These are phyloP conservation scores for Carassius auratus DNA, from an alignment of 2,113 vertebrate species.

Conservation along the genomic window DNA sequence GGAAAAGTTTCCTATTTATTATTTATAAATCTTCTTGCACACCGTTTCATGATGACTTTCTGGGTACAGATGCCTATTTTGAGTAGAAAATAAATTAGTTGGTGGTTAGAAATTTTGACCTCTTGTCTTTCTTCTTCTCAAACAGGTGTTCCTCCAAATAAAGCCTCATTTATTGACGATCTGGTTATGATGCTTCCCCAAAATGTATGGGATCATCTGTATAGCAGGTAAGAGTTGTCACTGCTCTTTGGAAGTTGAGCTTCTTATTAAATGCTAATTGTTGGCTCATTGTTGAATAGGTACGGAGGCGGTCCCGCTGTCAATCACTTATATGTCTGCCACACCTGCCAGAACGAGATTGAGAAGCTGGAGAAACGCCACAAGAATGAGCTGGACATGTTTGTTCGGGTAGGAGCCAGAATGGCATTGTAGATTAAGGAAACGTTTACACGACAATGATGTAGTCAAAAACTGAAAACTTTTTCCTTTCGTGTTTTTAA, in stretches of 20 bases:
- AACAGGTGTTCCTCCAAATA: slow-evolving; percentile 91
- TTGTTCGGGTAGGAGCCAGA: slow-evolving; percentile 85
- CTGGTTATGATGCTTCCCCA: slow-evolving; percentile 95
- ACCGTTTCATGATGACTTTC: background rate
- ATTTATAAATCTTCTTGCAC: background rate
- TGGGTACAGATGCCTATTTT: background rate
- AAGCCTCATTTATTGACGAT: slow-evolving; percentile 89
- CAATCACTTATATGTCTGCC: slow-evolving; percentile 96
- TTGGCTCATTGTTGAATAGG: slow-evolving; percentile 69
- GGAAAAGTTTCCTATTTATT: background rate
- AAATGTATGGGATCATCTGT: slow-evolving; percentile 97
- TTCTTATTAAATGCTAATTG: slow-evolving; percentile 47
- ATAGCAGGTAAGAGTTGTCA: slow-evolving; percentile 81
- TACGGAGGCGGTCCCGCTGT: slow-evolving; percentile 97
- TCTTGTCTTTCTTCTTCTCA: background rate
- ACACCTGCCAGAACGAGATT: slow-evolving; percentile 92
- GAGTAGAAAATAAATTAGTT: background rate
- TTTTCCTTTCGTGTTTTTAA: too few relatives aligned
- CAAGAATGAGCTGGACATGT: slow-evolving; percentile 95
- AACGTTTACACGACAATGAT: too few relatives aligned
- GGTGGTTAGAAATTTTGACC: background rate
- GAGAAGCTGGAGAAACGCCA: slow-evolving; percentile 94
- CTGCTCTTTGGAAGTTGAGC: slow-evolving; percentile 60
- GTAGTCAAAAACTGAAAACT: too few relatives aligned
- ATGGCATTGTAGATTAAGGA: background rate